phyloP scores from a whole-genome alignment of 2,113 vertebrate species.

The Murina feae region DNA sequence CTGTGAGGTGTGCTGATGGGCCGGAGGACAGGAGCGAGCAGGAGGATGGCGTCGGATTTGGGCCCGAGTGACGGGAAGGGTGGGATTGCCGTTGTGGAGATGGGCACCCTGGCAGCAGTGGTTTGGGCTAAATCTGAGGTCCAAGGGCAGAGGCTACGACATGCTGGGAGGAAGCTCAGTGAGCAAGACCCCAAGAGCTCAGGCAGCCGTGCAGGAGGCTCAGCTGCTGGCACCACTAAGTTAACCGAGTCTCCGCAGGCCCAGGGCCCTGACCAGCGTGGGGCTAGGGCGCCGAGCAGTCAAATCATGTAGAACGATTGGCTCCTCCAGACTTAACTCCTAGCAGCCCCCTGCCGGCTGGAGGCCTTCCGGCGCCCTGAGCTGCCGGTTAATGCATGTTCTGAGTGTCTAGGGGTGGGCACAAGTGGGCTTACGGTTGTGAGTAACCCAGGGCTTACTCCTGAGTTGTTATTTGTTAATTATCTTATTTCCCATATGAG shows the following conservation, averaged over 20 bases:
- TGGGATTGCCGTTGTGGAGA: fast-evolving
- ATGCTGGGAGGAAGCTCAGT: background rate
- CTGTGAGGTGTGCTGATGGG: too few species aligned
- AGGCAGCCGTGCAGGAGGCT: fast-evolving
- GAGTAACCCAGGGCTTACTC: background rate
- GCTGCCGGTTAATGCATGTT: background rate
- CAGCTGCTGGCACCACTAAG: fast-evolving
- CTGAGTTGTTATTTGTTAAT: background rate
- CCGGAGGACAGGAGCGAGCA: background rate
- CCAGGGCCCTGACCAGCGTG: background rate
- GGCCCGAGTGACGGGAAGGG: background rate
- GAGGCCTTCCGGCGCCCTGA: background rate
- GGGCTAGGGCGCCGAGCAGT: background rate
- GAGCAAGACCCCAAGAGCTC: background rate
- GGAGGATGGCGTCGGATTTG: too few species aligned
- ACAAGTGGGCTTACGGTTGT: background rate
- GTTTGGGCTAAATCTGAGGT: background rate
- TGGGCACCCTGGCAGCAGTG: fast-evolving
- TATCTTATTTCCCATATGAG: background rate
- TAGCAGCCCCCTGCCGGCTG: background rate
- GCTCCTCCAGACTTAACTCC: background rate
- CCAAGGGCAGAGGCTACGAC: background rate
- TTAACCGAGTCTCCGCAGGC: fast-evolving
- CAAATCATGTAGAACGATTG: background rate
- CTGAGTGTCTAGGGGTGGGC: background rate